Evolutionary conservation across 64 coral and sea anemone genomes (phyloP).

Genomic region (Montipora foliosa): DNA sequence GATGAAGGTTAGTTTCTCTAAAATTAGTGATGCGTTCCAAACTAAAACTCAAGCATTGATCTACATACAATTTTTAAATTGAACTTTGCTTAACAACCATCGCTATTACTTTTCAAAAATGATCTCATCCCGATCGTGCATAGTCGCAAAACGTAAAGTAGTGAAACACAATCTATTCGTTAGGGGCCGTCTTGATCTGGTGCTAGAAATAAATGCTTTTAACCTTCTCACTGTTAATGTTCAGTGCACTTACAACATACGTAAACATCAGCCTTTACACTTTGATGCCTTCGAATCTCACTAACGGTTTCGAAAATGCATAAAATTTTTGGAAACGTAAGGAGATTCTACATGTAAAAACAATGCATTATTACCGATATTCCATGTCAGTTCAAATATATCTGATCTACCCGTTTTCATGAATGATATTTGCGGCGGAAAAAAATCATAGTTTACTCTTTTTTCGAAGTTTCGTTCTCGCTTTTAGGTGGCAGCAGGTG

Average conservation of each 20-base stretch:
- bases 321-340: neutral
- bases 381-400: no score
- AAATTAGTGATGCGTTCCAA: neutral
- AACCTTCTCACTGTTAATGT: neutral
- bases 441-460: neutral
- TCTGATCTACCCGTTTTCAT: no score
- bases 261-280: neutral
- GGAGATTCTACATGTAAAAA: neutral
- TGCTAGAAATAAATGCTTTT: neutral
- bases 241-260: neutral
- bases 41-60: neutral
- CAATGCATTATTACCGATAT: neutral
- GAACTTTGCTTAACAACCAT: neutral
- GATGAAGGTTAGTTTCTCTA: neutral
- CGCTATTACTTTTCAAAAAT: neutral
- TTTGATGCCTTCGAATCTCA: no score
- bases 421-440: no score
- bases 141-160: no score
- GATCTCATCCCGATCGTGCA: neutral
- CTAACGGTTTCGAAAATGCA: neutral
- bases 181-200: neutral
- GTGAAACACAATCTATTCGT: neutral
- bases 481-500: constrained; percentile 34
- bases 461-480: constrained; percentile 2
- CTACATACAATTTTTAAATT: neutral